Evolutionary conservation across 1,140 invertebrate species (phyloP).

Genomic region (Cotesia vestalis): DNA sequence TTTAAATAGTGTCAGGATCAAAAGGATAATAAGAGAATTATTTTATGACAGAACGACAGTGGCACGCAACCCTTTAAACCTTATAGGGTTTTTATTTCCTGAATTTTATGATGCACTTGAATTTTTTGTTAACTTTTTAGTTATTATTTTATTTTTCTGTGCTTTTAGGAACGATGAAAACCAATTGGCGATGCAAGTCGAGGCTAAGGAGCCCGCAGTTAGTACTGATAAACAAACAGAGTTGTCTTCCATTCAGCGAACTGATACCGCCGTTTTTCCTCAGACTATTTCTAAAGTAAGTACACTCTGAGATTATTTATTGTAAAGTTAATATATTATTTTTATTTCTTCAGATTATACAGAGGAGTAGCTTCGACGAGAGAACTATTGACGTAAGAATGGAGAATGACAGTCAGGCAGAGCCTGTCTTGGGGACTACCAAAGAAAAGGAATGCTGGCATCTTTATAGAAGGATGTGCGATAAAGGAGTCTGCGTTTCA

Average conservation of each 20-base stretch:
- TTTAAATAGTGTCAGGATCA: neutral
- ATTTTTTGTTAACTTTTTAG: neutral
- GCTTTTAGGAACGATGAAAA: conserved; percentile 19
- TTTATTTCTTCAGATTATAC: conserved; percentile 35
- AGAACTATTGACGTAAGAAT: conserved; percentile 3
- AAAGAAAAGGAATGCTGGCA: conserved; percentile 77
- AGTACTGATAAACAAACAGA: neutral
- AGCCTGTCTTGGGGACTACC: conserved; percentile 60
- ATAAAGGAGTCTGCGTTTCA: conserved; percentile 74
- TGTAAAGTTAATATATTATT: conserved; percentile 30
- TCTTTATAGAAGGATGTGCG: conserved; percentile 73
- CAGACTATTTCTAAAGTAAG: conserved; percentile 32
- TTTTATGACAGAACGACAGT: neutral
- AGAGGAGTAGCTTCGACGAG: conserved; percentile 25
- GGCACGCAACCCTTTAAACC: neutral
- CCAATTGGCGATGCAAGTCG: conserved; percentile 20
- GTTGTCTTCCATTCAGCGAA: conserved; percentile 1
- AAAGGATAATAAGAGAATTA: neutral
- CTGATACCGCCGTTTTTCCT: conserved; percentile 12
- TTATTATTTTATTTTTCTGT: conserved; percentile 11
- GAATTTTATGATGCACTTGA: neutral
- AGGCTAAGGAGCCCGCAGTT: conserved; percentile 15
- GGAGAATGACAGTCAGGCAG: conserved; percentile 33
- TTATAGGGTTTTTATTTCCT: conserved; percentile 3
- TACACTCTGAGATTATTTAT: conserved; percentile 2